Conservation (phyloP, 2,113 vertebrate genomes). For the Hippocampus barbouri region DNA sequence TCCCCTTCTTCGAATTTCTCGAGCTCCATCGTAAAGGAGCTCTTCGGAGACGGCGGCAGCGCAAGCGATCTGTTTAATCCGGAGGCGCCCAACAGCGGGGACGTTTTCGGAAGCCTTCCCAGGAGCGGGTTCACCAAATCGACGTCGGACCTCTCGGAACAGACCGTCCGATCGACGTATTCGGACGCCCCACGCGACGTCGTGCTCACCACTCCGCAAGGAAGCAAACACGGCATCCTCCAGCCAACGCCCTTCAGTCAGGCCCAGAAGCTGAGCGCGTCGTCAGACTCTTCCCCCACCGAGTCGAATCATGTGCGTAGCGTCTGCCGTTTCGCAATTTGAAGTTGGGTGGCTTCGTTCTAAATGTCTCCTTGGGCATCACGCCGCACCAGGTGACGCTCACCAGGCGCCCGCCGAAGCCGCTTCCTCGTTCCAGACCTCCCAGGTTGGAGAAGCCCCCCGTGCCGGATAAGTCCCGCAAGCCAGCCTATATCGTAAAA, state of each 20-base stretch:
- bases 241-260: constrained; percentile 38
- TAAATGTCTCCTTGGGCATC: neutral
- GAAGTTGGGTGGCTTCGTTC: neutral
- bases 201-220: constrained; percentile 36
- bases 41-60: constrained; percentile 35
- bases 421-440: constrained; percentile 48
- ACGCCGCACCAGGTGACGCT: constrained; percentile 20
- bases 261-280: constrained; percentile 8
- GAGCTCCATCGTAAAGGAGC: constrained; percentile 29
- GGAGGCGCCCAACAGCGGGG: neutral
- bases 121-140: neutral
- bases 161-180: neutral
- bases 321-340: neutral
- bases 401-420: constrained; percentile 52
- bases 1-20: constrained; percentile 23
- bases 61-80: constrained; percentile 23
- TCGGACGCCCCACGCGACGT: neutral
- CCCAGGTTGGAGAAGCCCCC: constrained; percentile 21
- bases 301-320: constrained; percentile 37
- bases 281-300: constrained; percentile 1
- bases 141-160: neutral
- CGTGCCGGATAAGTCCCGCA: constrained; percentile 7
- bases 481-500: constrained; percentile 23
- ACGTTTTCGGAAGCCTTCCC: too few relatives aligned
- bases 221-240: constrained; percentile 29